Base-by-base conservation (phyloP, 2,797 vertebrate genomes). In the Semotilus atromaculatus region DNA sequence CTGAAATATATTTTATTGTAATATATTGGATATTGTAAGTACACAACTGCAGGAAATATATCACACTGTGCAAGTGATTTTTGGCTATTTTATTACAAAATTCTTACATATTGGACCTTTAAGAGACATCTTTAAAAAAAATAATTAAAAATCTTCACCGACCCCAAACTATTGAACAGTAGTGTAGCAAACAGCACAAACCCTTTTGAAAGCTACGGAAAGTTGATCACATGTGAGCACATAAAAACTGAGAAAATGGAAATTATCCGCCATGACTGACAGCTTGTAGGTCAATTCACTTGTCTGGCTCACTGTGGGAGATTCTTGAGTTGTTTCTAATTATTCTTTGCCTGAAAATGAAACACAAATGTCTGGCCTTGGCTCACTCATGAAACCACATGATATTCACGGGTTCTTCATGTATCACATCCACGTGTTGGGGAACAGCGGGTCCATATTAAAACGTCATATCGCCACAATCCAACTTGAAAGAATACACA, bases 311-410 rank as follows among this genome's bases (percentile, higher is more conserved):
- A 2, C n/a, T 79, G 83, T 60, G 51, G 74, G 64, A 79, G 55
- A 84, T 84, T 67, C 74, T 72, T 14, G 67, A 85, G 67, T 80
- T 45, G 31, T 73, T 60, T 85, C 55, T 66, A 85, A 73, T 80
- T 85, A 64, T 68, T 80, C 64, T 0, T 4, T 38, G 53, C 34
- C 51, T 84, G 81, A 64, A 83, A 84, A 84, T 58, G 36, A 84
- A 84, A 84, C 48, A 43, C 82, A 83, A 83, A 83, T 83, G 62
- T 55, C 73, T 68, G 72, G 62, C 48, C 34, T 77, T 84, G 73
- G 73, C 48, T 53, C 1, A 18, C 45, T n/a, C n/a, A 2, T 2
- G 1, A 51, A 77, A 84, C 51, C 74, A 70, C 34, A 75, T 75
- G 72, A 34, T 14, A 67, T 80, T 80, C 43, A 51, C 0, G n/a